Evolutionary conservation across 2,113 vertebrate species (phyloP), one percentile per base, ranked within the genome.

Genomic region (Saiga tatarica): DNA sequence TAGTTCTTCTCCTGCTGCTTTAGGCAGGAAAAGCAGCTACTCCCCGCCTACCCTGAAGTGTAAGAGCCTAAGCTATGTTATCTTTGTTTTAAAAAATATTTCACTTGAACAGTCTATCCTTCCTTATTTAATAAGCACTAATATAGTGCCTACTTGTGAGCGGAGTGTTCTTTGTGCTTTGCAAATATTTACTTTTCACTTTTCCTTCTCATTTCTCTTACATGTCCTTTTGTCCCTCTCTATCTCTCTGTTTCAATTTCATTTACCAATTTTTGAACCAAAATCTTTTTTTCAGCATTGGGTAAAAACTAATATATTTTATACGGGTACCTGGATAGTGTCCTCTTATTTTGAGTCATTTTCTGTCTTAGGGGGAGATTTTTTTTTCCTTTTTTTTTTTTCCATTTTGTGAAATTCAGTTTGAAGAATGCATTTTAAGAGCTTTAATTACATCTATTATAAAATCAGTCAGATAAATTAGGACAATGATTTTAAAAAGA

Each of bases 391-490:
- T 2, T 6, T 71, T 2, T 55, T 16, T 92, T 30, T 25, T 52
- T 85, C 57, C 50, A 74, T 67, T 92, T 88, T 93, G 47, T 88
- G 47, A 96, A 88, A 62, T 50, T 91, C 6, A 85, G 36, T 87
- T 94, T 90, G 92, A 92, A 60, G 39, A 86, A 83, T 82, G 82
- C 13, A 91, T 59, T 97, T 96, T 78, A 93, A 95, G 42, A 21
- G 78, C 26, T 96, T 94, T 93, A 82, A 95, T 88, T 90, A n/a
- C 2, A 93, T 60, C 47, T 94, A 3, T 84, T 83, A 87, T 91
- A 87, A 85, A 93, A 50, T 6, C 89, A 93, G 26, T 87, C 28
- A 94, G 59, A 96, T 55, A 92, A 96, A 93, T 78, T 64, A 90
- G 39, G 50, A 74, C 1, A 13, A 23, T 87, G 36, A 55, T 87